Percentiles rank a stretch among this genome's conserved stretches.
phyloP scores from a whole-genome alignment of 2,797 vertebrate species.

The Pipistrellus pygmaeus region DNA sequence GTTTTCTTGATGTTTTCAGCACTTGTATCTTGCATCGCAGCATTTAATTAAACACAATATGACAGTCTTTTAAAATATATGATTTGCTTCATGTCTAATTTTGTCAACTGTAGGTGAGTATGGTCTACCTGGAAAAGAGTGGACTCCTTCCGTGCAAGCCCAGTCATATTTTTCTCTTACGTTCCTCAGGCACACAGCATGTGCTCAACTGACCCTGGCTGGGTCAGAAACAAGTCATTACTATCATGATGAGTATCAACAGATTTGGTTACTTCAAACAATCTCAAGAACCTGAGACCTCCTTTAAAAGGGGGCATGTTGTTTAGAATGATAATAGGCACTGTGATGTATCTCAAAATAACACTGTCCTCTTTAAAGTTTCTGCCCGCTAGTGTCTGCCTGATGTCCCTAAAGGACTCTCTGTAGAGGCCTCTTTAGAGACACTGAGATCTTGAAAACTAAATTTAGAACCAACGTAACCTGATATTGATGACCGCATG shows the following conservation, averaged over 20 bases:
- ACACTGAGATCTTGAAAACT: slow-evolving; percentile 11
- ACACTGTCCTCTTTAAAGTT: not conserved
- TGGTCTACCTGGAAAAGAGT: not conserved
- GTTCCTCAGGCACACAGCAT: not conserved
- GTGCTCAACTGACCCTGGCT: not conserved
- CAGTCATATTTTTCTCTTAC: not conserved
- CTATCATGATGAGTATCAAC: no score
- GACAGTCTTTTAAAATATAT: not conserved
- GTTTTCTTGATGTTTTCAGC: not conserved
- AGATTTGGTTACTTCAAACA: not conserved
- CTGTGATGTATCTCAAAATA: not conserved
- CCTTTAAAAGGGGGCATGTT: not conserved
- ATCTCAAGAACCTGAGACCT: not conserved
- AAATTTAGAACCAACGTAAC: slow-evolving; percentile 62
- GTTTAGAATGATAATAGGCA: not conserved
- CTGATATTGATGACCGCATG: not conserved
- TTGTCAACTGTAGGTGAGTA: not conserved
- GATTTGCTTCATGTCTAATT: not conserved
- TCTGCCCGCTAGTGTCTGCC: not conserved
- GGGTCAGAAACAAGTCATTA: not conserved
- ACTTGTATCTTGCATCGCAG: not conserved
- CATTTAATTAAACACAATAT: not conserved
- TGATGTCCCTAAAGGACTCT: not conserved
- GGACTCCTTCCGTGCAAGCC: not conserved
- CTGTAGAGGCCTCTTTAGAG: slow-evolving; percentile 13